Base-by-base conservation (phyloP, 2,888 invertebrate species). In the Caenorhabditis sp. region DNA sequence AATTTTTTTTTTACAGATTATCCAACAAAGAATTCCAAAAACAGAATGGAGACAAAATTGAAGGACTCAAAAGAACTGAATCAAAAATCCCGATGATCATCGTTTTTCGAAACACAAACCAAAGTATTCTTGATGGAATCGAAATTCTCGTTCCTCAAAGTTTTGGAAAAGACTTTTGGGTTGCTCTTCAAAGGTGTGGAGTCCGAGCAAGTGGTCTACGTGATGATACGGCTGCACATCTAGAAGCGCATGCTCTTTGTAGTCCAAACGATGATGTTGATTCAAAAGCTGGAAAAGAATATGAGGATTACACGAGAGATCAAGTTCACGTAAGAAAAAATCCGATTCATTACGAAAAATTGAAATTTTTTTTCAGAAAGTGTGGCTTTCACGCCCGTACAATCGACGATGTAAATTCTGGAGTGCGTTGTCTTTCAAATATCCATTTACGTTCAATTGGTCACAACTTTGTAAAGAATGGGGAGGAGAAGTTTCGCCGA, bases 111-210 rank as follows among this genome's bases (percentile, higher is more conserved):
- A 76, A 76, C 23, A 53, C 43, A 7, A 70, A 67, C 36, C 36
- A 66, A 10, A 69, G 66, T 43, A 49, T 71, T 21, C 61, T 76
- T 1, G 70, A 69, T 52, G 82, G 82, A 25, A 59, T 74, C 0
- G 82, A 82, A 60, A 49, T 82, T n/a, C 63, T 81, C 10, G 63
- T 67, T 31, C 78, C 82, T 0, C 63, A 67, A n/a, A 75, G 74
- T 12, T 82, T 79, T 53, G 71, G 81, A 5, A 70, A 69, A 59
- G 82, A 83, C 59, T 69, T 85, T 8, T 85, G 85, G 85, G 63
- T 84, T 8, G 70, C 82, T 10, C 72, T 83, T 10, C 84, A 85
- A 69, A 67, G 83, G 57, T 58, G 73, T 12, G 78, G 76, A 23
- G 83, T 79, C 8, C 75, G 77, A 31, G 83, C 84, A n/a, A 76